Conservation (phyloP, 1,140 invertebrate genomes). For the Forficula auricularia region DNA sequence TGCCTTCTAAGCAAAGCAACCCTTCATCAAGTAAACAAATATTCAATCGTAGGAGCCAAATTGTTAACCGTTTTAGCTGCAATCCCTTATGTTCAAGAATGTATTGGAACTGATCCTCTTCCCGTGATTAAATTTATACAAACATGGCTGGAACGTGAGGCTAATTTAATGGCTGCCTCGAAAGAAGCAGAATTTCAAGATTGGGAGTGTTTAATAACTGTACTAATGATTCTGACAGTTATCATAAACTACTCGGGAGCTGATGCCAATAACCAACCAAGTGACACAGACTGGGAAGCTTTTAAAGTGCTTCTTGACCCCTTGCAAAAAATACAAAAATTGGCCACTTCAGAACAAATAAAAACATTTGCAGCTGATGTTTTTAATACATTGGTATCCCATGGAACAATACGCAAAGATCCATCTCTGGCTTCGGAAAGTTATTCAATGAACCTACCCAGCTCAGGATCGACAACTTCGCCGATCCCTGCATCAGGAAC, state of each 20-base stretch:
- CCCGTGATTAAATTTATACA: constrained; percentile 8
- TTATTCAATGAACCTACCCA: no score
- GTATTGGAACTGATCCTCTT: constrained; percentile 21
- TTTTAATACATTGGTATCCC: constrained; percentile 29
- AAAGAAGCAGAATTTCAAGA: background rate
- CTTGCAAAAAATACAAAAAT: constrained; percentile 21
- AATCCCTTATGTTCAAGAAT: constrained; percentile 22
- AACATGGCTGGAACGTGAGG: constrained; percentile 18
- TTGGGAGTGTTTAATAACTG: constrained; percentile 22
- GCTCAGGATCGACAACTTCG: no score
- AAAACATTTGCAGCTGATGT: constrained; percentile 25
- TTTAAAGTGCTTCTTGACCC: constrained; percentile 30
- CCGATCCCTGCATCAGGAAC: constrained; percentile 9
- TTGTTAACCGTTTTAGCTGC: constrained; percentile 22
- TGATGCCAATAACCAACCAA: background rate
- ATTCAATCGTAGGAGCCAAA: constrained; percentile 16
- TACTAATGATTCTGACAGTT: constrained; percentile 27
- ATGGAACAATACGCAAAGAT: constrained; percentile 16
- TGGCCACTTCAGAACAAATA: constrained; percentile 14
- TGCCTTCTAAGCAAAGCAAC: no score
- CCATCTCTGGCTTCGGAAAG: no score
- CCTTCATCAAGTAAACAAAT: no score
- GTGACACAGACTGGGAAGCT: constrained; percentile 20
- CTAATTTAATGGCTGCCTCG: background rate
- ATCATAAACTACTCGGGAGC: constrained; percentile 18